Conservation (phyloP, 2,797 vertebrate genomes). For the Psittacula echo region DNA sequence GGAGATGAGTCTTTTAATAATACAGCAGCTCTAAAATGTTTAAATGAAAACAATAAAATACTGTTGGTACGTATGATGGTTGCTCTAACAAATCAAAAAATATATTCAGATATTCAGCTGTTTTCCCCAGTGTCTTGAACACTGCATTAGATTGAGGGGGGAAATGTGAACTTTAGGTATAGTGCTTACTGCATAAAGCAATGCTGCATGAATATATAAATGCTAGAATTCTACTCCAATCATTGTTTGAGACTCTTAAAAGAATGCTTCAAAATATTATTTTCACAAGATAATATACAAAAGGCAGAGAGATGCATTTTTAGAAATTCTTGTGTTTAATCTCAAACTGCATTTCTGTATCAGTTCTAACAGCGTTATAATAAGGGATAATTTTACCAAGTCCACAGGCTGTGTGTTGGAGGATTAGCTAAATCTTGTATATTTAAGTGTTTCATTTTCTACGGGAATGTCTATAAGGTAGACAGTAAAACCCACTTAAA, state of each 20-base stretch:
- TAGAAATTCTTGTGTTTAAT: constrained; percentile 61
- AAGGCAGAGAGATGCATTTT: constrained; percentile 25
- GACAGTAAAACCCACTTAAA: constrained; percentile 67
- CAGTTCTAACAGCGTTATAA: constrained; percentile 66
- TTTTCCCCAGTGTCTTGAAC: neutral
- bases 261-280: neutral
- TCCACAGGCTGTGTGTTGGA: constrained; percentile 69
- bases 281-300: constrained; percentile 10
- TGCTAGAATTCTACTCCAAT: neutral
- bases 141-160: neutral
- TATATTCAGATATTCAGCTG: neutral
- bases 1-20: neutral
- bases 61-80: neutral
- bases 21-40: neutral
- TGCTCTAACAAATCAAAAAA: neutral
- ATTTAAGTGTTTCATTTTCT: constrained; percentile 74
- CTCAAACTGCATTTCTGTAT: constrained; percentile 67
- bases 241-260: neutral
- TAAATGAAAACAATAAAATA: neutral
- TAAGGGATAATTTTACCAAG: constrained; percentile 73
- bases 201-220: neutral
- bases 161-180: neutral
- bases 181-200: neutral
- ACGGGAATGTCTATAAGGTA: constrained; percentile 61
- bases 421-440: constrained; percentile 74